Evolutionary conservation across 2,797 vertebrate species (phyloP), one percentile per base, ranked within the genome.

Genomic region (Jordanella pulchra): DNA sequence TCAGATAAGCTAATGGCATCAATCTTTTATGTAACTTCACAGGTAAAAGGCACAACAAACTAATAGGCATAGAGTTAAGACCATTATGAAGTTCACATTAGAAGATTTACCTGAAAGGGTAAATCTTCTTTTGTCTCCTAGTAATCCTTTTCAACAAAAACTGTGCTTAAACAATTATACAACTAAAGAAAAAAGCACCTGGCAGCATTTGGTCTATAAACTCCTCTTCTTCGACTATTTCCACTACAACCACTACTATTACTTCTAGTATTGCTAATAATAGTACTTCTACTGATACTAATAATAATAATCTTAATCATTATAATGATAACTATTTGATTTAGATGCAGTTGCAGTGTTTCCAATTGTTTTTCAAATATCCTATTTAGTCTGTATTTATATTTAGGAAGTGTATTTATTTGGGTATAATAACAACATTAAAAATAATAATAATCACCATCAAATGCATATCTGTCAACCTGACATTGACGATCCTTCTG

Each of bases 41-140:
- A 82, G 45, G 80, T 88, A 89, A 92, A 72, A 60, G 60, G 2
- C 32, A 75, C 45, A 4, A 23, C 10, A 32, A 27, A 70, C 70
- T 90, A 87, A 92, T 82, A 64, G 78, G 84, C 82, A 86, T 60
- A 30, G 71, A 21, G 81, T 54, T 93, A 91, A 92, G 85, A 82
- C 64, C 76, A 77, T 92, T 88, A 91, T 73, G 71, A 64, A 25
- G 32, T 28, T 61, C 68, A 72, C 70, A 55, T 35, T 42, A 42
- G 51, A 48, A 70, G 86, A 83, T 86, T 85, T 81, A 69, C 80
- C 35, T 9, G 48, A 35, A 68, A 25, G 39, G 9, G 2, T 12
- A 78, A 67, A 77, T 35, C 77, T 55, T n/a, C 60, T 72, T 80
- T 12, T 6, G 77, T 30, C 77, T 55, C n/a, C 60, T 73, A 74